Evolutionary conservation across 2,797 vertebrate species (phyloP), one percentile per base, ranked within the genome.

Genomic region (Sorex maritimensis): DNA sequence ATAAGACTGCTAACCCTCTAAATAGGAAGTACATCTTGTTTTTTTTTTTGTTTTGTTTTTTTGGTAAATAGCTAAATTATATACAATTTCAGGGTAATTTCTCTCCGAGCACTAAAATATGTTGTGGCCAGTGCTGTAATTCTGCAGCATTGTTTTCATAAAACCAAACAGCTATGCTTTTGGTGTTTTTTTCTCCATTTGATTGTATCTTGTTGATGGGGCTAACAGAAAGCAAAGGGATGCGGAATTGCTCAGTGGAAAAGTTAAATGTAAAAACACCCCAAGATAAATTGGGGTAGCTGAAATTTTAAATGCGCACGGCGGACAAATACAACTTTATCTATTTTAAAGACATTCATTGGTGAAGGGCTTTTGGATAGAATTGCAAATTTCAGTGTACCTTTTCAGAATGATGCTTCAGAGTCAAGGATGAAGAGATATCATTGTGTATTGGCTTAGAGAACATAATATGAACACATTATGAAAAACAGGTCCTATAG

Each of bases 31-130:
- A 10, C 14, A 4, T 84, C 23, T 41, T 83, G 34, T 72, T 74
- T 11, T 44, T 44, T 44, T 28, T 81, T 85, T 38, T 38, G 2
- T 34, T 34, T 34, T 34, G 34, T 34, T 44, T 30, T 81, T 85
- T 38, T 38, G 2, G 19, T 74, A 84, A 90, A 73, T 55, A 91
- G 67, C 94, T 89, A 89, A 95, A 84, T 95, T 85, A 49, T 86
- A 87, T 81, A 13, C 74, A 89, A 90, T 91, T 95, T 91, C 74
- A 80, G 38, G 69, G 5, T 90, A 52, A 69, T 92, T 95, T 94
- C 96, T 95, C 88, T 93, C 81, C 41, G 68, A 80, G 68, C 28
- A 41, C 24, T 89, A 52, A 97, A 92, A 49, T 82, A 26, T 8
- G 21, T 74, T 55, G 24, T 30, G 68, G 34, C 75, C n/a, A 41